Percentiles rank a stretch among this genome's conserved stretches.
These are phyloP conservation scores for Corythoichthys haematopterus DNA, from an alignment of 2,113 vertebrate genomes.

Conservation along the genomic window DNA sequence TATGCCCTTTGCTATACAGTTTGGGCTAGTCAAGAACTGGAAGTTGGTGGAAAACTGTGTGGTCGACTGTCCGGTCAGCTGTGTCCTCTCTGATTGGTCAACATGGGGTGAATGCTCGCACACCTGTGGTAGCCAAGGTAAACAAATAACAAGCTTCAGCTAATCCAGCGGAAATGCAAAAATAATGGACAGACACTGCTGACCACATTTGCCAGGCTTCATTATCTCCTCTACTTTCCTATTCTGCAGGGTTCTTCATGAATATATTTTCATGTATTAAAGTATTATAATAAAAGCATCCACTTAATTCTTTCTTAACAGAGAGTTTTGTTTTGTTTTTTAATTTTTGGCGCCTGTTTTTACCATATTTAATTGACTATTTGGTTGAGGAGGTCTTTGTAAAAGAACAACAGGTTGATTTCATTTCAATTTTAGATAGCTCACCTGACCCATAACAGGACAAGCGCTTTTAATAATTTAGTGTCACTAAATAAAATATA, in stretches of 20 bases:
- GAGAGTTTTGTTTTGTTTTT: neutral
- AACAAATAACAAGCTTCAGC: constrained; percentile 11
- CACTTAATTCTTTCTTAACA: constrained; percentile 34
- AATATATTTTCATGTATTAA: constrained; percentile 61
- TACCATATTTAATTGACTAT: constrained; percentile 26
- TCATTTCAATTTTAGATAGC: constrained; percentile 7
- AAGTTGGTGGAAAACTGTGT: constrained; percentile 71
- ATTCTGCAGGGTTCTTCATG: constrained; percentile 33
- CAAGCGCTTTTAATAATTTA: constrained; percentile 37
- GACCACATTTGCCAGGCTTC: constrained; percentile 21
- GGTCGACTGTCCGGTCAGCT: constrained; percentile 85
- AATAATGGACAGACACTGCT: constrained; percentile 13
- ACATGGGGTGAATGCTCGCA: constrained; percentile 88
- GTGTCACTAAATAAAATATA: constrained; percentile 46
- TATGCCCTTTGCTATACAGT: constrained; percentile 63
- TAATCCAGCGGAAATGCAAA: constrained; percentile 5
- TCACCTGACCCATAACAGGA: constrained; percentile 22
- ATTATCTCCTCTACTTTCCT: constrained; percentile 40
- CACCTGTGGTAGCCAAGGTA: constrained; percentile 85
- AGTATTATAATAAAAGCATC: constrained; percentile 33
- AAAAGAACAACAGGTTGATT: constrained; percentile 29
- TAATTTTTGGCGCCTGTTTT: neutral
- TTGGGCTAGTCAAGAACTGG: constrained; percentile 68
- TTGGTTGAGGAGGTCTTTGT: constrained; percentile 24
- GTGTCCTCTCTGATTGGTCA: constrained; percentile 86